phyloP scores from a whole-genome alignment of 1,140 invertebrate genomes.

The Metaphire vulgaris region DNA sequence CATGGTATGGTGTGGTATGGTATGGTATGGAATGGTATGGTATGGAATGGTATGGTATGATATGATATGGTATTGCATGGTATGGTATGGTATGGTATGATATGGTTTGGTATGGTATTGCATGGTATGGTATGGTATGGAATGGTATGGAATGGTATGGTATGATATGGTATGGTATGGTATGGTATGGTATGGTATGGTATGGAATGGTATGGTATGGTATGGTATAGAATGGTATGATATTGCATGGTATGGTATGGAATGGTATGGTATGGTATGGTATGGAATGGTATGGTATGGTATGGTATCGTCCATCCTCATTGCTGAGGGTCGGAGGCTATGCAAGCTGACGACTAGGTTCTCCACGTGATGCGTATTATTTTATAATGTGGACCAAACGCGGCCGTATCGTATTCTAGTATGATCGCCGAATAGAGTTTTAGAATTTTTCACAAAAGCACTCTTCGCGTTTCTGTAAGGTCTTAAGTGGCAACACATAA shows the following conservation, averaged over 20 bases:
- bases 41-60: neutral
- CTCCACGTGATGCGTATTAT: too few relatives aligned
- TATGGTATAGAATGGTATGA: neutral
- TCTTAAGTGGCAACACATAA: too few relatives aligned
- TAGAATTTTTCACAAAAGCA: too few relatives aligned
- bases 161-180: neutral
- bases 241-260: neutral
- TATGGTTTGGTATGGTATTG: neutral
- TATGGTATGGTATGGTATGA: neutral
- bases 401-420: too few relatives aligned
- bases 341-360: too few relatives aligned
- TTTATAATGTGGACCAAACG: too few relatives aligned
- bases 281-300: neutral
- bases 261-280: neutral
- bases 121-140: neutral
- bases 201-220: neutral
- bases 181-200: neutral
- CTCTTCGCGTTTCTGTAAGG: too few relatives aligned
- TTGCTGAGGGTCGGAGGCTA: too few relatives aligned
- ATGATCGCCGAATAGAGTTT: too few relatives aligned
- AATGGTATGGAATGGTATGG: neutral
- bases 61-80: neutral
- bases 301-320: neutral
- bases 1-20: neutral
- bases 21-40: neutral